Conservation (phyloP, 2,113 vertebrate species). For the Cisticola juncidis region DNA sequence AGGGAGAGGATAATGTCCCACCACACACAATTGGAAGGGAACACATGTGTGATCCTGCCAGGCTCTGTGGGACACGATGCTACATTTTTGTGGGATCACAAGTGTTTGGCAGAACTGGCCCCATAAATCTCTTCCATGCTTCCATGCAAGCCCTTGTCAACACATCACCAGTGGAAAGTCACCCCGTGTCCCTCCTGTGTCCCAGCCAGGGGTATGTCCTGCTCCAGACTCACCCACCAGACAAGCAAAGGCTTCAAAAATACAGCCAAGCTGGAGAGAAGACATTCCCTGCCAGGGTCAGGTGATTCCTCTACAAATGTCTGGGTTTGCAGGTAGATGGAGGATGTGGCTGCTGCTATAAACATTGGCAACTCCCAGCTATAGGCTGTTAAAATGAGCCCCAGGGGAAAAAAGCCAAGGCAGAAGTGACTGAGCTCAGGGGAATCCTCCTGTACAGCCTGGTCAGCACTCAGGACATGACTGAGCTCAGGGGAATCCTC, state of each 20-base stretch:
- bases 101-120: constrained; percentile 20
- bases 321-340: not conserved
- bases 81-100: constrained; percentile 43
- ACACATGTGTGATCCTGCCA: constrained; percentile 9
- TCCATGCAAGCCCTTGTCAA: constrained; percentile 6
- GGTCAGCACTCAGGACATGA: not conserved
- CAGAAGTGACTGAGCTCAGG: not conserved
- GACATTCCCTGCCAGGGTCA: not conserved
- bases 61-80: constrained; percentile 10
- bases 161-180: not conserved
- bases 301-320: not conserved
- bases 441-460: not conserved
- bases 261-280: not conserved
- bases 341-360: not conserved
- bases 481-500: not conserved
- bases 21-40: constrained; percentile 33
- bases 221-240: not conserved
- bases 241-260: not conserved
- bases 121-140: constrained; percentile 25
- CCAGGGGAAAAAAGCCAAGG: not conserved
- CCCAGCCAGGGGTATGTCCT: not conserved
- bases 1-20: constrained; percentile 35
- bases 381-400: not conserved
- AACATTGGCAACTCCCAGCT: not conserved
- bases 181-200: not conserved